Percentiles rank a stretch among this genome's conserved stretches.
Evolutionary conservation across 2,797 vertebrate genomes (phyloP).

Genomic region (Arnoldichthys spilopterus): DNA sequence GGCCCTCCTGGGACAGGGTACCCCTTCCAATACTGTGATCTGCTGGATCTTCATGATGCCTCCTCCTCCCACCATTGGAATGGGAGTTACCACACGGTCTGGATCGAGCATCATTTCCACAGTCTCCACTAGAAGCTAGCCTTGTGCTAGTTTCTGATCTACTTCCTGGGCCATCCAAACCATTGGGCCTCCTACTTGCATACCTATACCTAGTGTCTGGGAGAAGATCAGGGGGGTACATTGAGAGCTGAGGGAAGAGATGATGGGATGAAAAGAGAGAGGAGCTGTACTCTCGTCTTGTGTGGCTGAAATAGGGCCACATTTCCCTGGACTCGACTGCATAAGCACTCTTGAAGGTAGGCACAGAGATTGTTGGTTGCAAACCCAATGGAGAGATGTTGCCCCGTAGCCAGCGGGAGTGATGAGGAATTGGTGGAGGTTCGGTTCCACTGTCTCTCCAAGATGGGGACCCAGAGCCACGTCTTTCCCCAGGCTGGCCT

Average conservation of each 20-base stretch:
- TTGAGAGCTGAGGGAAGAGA: slow-evolving; percentile 68
- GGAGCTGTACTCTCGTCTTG: slow-evolving; percentile 71
- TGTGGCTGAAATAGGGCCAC: slow-evolving; percentile 73
- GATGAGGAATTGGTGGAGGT: slow-evolving; percentile 65
- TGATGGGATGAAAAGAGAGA: slow-evolving; percentile 72
- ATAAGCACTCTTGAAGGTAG: slow-evolving; percentile 74
- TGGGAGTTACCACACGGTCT: slow-evolving; percentile 68
- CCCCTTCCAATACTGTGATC: slow-evolving; percentile 58
- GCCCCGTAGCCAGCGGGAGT: slow-evolving; percentile 74
- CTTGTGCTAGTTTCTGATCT: slow-evolving; percentile 71
- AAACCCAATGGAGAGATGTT: slow-evolving; percentile 67
- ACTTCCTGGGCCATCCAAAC: slow-evolving; percentile 74
- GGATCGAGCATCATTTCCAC: slow-evolving; percentile 66
- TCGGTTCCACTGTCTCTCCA: slow-evolving; percentile 71
- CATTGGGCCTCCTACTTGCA: slow-evolving; percentile 74
- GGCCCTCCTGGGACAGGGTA: slow-evolving; percentile 65
- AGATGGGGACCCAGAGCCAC: slow-evolving; percentile 68
- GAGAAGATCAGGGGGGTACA: slow-evolving; percentile 72
- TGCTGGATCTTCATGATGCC: slow-evolving; percentile 71
- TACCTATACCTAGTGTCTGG: slow-evolving; percentile 72
- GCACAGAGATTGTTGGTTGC: slow-evolving; percentile 68
- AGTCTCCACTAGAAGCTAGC: slow-evolving; percentile 66
- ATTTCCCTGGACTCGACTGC: slow-evolving; percentile 75
- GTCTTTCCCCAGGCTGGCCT: slow-evolving; percentile 71
- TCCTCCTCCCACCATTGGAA: slow-evolving; percentile 76